Evolutionary conservation across 1,140 invertebrate species (phyloP).

Genomic region (Diachasmimorpha longicaudata): DNA sequence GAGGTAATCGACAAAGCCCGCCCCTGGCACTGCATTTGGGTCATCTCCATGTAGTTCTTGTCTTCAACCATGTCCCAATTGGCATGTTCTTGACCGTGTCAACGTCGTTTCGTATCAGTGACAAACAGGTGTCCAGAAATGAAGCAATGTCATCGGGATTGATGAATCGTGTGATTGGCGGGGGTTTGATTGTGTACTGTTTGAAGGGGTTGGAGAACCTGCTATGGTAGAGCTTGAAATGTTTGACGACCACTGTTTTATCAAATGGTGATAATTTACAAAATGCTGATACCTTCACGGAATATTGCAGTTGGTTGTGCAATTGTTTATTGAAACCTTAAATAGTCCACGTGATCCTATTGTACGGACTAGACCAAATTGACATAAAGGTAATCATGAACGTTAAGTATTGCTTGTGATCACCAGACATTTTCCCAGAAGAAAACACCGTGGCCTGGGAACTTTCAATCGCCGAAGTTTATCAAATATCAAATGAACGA

Average conservation of each 20-base stretch:
- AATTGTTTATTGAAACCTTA: too few species aligned
- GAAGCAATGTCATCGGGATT: not conserved
- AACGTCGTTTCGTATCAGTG: not conserved
- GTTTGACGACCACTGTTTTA: too few species aligned
- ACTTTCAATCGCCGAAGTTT: not conserved
- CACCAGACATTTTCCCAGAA: too few species aligned
- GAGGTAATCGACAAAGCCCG: constrained; percentile 7
- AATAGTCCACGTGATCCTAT: too few species aligned
- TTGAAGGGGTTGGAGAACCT: not conserved
- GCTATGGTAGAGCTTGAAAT: not conserved
- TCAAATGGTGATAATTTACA: not conserved
- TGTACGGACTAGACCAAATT: too few species aligned
- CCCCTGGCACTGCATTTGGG: constrained; percentile 7
- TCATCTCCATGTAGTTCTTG: not conserved
- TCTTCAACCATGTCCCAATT: constrained; percentile 2
- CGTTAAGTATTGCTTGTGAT: too few species aligned
- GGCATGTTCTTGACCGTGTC: constrained; percentile 1
- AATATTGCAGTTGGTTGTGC: too few species aligned
- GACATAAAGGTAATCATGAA: too few species aligned
- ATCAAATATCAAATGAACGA: not conserved
- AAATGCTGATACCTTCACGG: too few species aligned
- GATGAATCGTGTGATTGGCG: not conserved
- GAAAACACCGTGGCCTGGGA: too few species aligned
- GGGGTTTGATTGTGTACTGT: not conserved
- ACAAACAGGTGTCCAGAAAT: not conserved